Percentiles rank a stretch among this genome's conserved stretches.
These are phyloP conservation scores for Venturia canescens DNA, from an alignment of 1,140 invertebrate genomes.

Conservation along the genomic window DNA sequence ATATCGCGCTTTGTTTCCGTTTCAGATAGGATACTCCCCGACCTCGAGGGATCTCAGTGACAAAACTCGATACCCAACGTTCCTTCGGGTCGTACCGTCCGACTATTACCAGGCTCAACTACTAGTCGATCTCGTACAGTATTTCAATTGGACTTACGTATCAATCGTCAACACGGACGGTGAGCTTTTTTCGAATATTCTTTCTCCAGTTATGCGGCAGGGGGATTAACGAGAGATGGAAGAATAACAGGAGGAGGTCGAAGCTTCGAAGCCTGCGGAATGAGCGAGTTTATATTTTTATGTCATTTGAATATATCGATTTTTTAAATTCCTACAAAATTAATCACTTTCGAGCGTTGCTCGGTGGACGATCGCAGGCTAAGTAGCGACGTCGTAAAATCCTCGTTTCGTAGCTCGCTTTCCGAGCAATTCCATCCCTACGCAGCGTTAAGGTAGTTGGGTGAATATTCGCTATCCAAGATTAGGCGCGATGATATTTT, in stretches of 20 bases:
- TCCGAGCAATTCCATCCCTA: too few species aligned
- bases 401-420: too few species aligned
- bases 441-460: too few species aligned
- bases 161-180: constrained; percentile 90
- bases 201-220: not conserved
- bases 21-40: constrained; percentile 87
- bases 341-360: too few species aligned
- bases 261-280: too few species aligned
- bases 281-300: too few species aligned
- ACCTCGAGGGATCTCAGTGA: constrained; percentile 88
- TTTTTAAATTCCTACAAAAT: too few species aligned
- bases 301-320: too few species aligned
- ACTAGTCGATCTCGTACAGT: constrained; percentile 84
- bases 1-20: constrained; percentile 33
- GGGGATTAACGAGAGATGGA: not conserved
- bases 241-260: not conserved
- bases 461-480: too few species aligned
- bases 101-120: constrained; percentile 89
- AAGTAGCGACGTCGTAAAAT: too few species aligned
- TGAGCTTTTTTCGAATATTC: constrained; percentile 70
- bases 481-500: too few species aligned
- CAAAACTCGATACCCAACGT: constrained; percentile 87
- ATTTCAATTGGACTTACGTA: constrained; percentile 91
- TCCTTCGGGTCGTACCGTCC: constrained; percentile 88
- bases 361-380: too few species aligned